A percentile compares a stretch with the other conserved stretches of the same genome.
These are phyloP conservation scores for Ephydatia muelleri DNA, from an alignment of 37 sponge, comb jelly and placozoan genomes.

Conservation along the genomic window DNA sequence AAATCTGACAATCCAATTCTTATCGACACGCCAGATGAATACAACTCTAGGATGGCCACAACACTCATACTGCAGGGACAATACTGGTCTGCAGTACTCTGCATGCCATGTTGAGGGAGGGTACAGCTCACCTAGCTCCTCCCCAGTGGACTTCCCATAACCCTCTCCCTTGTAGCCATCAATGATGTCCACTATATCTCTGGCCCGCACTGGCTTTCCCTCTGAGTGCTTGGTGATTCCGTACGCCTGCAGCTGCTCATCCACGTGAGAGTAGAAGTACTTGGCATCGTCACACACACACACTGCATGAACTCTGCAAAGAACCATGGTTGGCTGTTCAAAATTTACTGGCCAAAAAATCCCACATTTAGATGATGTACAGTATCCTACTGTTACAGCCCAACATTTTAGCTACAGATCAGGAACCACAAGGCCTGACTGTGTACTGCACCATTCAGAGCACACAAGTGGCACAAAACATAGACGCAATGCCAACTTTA, in stretches of 20 bases:
- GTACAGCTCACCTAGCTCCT: conserved; percentile 71
- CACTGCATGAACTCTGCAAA: conserved; percentile 79
- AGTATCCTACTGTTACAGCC: too few species aligned
- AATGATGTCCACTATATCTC: conserved; percentile 70
- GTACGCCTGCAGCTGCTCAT: conserved; percentile 37
- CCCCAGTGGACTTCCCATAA: conserved; percentile 77
- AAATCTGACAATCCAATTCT: too few species aligned
- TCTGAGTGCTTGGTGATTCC: conserved; percentile 14
- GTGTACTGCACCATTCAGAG: too few species aligned
- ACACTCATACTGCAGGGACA: neutral
- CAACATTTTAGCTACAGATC: neutral
- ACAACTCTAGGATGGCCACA: too few species aligned
- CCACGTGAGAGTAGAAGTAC: conserved; percentile 73
- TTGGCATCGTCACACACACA: conserved; percentile 68
- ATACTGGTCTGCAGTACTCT: too few species aligned
- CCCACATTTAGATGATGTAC: too few species aligned
- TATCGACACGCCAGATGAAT: too few species aligned
- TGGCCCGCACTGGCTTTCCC: neutral
- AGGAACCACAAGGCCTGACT: too few species aligned
- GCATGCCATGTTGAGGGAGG: too few species aligned
- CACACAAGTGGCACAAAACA: too few species aligned
- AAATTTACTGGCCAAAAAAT: too few species aligned
- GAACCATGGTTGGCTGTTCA: neutral
- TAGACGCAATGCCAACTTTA: too few species aligned
- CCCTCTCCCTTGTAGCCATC: conserved; percentile 87